Conservation (phyloP, 1,140 invertebrate species). For the Caenorhabditis inopinata region DNA sequence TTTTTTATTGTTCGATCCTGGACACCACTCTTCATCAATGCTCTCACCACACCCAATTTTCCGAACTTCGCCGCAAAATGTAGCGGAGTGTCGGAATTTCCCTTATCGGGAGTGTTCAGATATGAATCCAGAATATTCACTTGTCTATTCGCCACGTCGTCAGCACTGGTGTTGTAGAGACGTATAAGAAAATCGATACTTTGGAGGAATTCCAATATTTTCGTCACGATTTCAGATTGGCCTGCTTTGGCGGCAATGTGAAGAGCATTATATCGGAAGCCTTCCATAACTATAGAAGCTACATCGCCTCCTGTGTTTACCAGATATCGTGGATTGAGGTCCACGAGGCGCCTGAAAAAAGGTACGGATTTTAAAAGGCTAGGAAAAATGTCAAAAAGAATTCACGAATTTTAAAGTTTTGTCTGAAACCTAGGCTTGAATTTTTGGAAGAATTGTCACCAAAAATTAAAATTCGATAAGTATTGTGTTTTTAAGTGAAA, state of each 20-base stretch:
- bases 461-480: no score
- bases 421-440: no score
- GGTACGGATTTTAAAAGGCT: neutral
- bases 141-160: neutral
- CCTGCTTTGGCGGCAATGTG: conserved; percentile 30
- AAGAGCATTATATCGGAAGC: conserved; percentile 29
- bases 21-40: neutral
- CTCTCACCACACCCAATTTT: conserved; percentile 22
- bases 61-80: conserved; percentile 36
- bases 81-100: conserved; percentile 24
- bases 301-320: conserved; percentile 25
- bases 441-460: no score
- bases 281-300: conserved; percentile 30
- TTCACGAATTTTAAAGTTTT: no score
- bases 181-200: neutral
- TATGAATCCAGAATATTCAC: conserved; percentile 8
- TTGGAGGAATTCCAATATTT: neutral
- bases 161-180: neutral
- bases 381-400: no score
- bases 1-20: neutral
- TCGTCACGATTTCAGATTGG: neutral
- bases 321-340: conserved; percentile 22
- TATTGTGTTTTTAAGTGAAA: no score
- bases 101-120: conserved; percentile 30
- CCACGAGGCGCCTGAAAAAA: neutral